phyloP scores from a whole-genome alignment of 2,888 invertebrate genomes.

The Drosophila mulleri region DNA sequence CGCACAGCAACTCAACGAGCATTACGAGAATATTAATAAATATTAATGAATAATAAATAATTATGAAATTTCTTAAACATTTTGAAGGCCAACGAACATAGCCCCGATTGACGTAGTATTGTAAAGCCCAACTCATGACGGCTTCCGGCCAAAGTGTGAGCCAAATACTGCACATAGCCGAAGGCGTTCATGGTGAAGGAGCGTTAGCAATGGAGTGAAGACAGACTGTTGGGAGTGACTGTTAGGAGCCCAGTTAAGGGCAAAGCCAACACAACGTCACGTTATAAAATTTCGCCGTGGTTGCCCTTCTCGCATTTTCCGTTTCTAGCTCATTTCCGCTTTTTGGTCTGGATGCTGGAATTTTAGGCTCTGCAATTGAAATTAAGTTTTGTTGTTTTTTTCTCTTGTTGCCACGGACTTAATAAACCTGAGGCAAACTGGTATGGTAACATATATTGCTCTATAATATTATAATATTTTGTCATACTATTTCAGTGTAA shows the following conservation, averaged over 20 bases:
- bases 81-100: neutral
- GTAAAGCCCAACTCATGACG: constrained; percentile 28
- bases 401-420: neutral
- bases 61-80: neutral
- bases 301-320: constrained; percentile 57
- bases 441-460: neutral
- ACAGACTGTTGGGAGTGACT: neutral
- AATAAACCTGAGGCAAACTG: neutral
- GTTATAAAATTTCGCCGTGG: constrained; percentile 73
- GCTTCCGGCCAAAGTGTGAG: constrained; percentile 26
- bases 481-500: too few species aligned
- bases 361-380: constrained; percentile 28
- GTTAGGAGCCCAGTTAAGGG: constrained; percentile 6
- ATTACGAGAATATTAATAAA: too few species aligned
- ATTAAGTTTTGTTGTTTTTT: neutral
- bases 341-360: constrained; percentile 12
- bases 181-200: constrained; percentile 21
- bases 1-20: neutral
- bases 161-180: constrained; percentile 64
- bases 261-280: constrained; percentile 54
- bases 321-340: constrained; percentile 68
- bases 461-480: neutral
- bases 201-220: neutral
- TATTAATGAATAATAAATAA: too few species aligned
- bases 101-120: constrained; percentile 12